Base-by-base conservation (phyloP, 2,797 vertebrate species). In the Hirundo rustica region DNA sequence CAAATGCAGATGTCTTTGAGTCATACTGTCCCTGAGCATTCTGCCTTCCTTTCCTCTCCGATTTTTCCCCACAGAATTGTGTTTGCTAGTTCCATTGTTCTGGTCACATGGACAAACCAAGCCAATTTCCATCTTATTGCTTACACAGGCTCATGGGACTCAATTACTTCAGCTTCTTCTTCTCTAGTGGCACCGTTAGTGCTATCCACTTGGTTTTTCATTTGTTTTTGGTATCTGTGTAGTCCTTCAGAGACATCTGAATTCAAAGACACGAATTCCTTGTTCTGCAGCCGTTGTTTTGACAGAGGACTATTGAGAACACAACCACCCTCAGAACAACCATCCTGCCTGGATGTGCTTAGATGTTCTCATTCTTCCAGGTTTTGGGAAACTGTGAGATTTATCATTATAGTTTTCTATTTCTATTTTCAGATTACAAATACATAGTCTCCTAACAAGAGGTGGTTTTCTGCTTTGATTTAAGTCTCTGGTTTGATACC, bases 161-260 rank as follows among this genome's bases (percentile, higher is more conserved):
- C 84, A 97, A 97, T 97, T 97, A 97, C 83, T 94, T 83, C 74
- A 90, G 55, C 79, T 96, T 71, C 81, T 91, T 93, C 66, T 85
- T 95, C 38, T 84, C 88, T 91, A 92, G 94, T 89, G 95, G 82
- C 77, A 29, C 79, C 79, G 57, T 95, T 96, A 95, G 90, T 87
- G 70, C 51, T 92, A 61, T 70, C 70, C 88, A 71, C 67, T 36
- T 64, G 30, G 14, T 36, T 78, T 86, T 78, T 55, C 42, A 55
- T 16, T 62, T 88, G 47, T 8, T 94, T 95, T 75, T 80, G 38
- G 40, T 60, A 62, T 55, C 85, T 38, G 9, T 44, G 53, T 51
- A 89, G 95, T 93, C 64, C 79, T 91, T 95, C 71, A 77, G 81
- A 85, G 86, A 92, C 85, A 90, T 68, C 53, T 90, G 74, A 96